phyloP scores from a whole-genome alignment of 2,113 vertebrate genomes.

The Amblyornis subalaris region DNA sequence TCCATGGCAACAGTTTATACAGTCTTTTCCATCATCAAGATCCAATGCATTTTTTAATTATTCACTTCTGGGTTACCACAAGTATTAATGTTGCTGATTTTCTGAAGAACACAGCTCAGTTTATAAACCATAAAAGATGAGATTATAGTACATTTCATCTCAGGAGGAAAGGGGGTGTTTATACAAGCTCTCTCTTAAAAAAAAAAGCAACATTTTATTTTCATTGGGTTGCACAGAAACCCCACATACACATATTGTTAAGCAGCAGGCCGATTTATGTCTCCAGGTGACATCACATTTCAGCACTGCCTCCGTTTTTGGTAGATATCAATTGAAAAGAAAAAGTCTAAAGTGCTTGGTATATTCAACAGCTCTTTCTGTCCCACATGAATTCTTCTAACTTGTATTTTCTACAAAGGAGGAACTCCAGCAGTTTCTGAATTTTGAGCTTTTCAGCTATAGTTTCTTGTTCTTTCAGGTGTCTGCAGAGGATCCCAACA shows the following conservation, averaged over 20 bases:
- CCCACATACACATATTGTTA: not conserved
- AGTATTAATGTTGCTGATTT: not conserved
- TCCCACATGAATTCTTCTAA: not conserved
- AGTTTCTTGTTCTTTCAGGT: constrained; percentile 13
- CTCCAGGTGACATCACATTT: not conserved
- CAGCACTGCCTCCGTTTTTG: not conserved
- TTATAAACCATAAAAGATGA: not conserved
- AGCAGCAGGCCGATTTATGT: not conserved
- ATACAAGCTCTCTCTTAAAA: not conserved
- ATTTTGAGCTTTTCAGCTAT: not conserved
- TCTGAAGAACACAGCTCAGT: not conserved
- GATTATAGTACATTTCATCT: not conserved
- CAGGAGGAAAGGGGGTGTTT: not conserved
- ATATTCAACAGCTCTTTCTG: not conserved
- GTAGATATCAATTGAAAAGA: not conserved
- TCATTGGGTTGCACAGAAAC: not conserved
- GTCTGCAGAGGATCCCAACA: not conserved
- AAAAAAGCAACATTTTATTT: not conserved
- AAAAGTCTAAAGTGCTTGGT: not conserved
- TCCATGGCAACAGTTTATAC: not conserved
- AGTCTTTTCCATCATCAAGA: not conserved
- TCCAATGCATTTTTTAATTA: not conserved
- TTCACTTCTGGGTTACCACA: not conserved
- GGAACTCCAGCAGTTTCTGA: not conserved
- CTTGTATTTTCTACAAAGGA: not conserved